Conservation (phyloP, 1,140 invertebrate genomes). For the Drosophila kikkawai region DNA sequence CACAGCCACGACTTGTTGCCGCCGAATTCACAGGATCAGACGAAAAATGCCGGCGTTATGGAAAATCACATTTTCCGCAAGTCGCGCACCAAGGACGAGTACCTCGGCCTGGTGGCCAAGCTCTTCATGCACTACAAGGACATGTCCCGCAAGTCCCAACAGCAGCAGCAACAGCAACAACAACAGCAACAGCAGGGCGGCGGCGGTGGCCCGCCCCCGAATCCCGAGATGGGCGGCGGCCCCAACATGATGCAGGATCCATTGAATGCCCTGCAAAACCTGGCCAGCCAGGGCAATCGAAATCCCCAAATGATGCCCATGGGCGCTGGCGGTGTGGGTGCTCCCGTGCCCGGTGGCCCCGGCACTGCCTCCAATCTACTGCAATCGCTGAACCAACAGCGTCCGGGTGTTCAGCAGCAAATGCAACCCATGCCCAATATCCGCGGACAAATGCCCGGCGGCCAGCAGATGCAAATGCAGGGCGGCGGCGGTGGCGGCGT, state of each 20-base stretch:
- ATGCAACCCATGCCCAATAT: conserved; percentile 82
- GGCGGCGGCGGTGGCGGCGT: conserved; percentile 76
- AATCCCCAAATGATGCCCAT: conserved; percentile 88
- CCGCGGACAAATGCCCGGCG: conserved; percentile 69
- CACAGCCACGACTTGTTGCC: conserved; percentile 95
- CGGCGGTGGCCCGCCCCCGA: conserved; percentile 55
- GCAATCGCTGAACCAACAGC: conserved; percentile 79
- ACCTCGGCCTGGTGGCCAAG: conserved; percentile 94
- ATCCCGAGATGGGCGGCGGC: conserved; percentile 74
- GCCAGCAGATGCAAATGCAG: conserved; percentile 69
- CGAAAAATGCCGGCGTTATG: conserved; percentile 94
- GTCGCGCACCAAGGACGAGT: conserved; percentile 95
- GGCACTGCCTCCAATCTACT: conserved; percentile 78
- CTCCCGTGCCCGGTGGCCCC: conserved; percentile 68
- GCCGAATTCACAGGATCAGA: conserved; percentile 91
- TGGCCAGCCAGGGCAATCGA: conserved; percentile 91
- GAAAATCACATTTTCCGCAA: conserved; percentile 97
- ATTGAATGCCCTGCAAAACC: conserved; percentile 93
- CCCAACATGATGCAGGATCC: conserved; percentile 89
- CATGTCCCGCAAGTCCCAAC: conserved; percentile 66
- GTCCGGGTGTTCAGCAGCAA: conserved; percentile 74
- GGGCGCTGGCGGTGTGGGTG: conserved; percentile 83
- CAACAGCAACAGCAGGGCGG: conserved; percentile 46
- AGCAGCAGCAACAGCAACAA: conserved; percentile 58
- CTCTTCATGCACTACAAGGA: conserved; percentile 92